These are phyloP conservation scores for Dastarcus helophoroides DNA, from an alignment of 2,888 invertebrate species.

Conservation along the genomic window DNA sequence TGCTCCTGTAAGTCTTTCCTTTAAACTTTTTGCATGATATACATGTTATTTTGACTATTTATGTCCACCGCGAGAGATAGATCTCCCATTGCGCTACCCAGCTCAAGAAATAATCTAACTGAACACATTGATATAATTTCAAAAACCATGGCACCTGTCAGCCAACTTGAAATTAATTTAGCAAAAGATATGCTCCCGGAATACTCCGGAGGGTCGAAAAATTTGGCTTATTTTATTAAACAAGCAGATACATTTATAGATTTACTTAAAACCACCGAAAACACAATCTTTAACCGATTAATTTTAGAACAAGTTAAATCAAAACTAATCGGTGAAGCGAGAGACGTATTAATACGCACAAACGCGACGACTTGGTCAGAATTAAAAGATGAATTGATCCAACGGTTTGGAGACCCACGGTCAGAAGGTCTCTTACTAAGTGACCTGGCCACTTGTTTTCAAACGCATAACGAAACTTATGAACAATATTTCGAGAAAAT, in stretches of 20 bases:
- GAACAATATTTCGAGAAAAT: constrained; percentile 14
- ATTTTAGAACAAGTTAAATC: constrained; percentile 11
- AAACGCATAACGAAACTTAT: constrained; percentile 12
- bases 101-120: too few relatives aligned
- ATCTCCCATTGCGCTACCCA: too few relatives aligned
- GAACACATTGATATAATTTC: too few relatives aligned
- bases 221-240: constrained; percentile 13
- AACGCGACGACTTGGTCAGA: constrained; percentile 9
- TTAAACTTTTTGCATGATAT: too few relatives aligned
- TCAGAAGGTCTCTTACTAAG: constrained; percentile 13
- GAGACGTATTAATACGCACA: constrained; percentile 9
- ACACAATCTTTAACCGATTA: constrained; percentile 9
- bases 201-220: constrained; percentile 11
- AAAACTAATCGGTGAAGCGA: constrained; percentile 13
- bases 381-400: constrained; percentile 11
- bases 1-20: too few relatives aligned
- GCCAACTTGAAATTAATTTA: constrained; percentile 7
- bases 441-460: constrained; percentile 13
- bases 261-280: constrained; percentile 9
- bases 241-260: constrained; percentile 10
- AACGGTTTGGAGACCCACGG: constrained; percentile 12
- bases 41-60: too few relatives aligned
- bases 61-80: too few relatives aligned
- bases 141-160: too few relatives aligned
- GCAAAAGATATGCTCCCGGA: constrained; percentile 7